Evolutionary conservation across 2,113 vertebrate genomes (phyloP).

Genomic region (Oncorhynchus nerka): DNA sequence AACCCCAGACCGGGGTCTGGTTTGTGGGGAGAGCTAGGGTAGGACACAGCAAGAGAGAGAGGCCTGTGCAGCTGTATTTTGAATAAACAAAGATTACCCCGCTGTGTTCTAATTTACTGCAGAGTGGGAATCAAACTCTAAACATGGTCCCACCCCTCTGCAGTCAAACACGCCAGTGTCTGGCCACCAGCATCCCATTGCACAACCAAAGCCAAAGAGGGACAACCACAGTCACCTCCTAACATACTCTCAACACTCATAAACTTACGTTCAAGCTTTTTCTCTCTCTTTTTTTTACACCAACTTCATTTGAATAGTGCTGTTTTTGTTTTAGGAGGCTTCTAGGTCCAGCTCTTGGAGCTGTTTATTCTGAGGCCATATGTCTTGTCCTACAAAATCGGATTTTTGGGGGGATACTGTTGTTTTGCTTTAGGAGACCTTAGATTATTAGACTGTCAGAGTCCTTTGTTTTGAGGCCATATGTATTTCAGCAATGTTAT

Average conservation of each 20-base stretch:
- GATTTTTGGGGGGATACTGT: too few relatives aligned
- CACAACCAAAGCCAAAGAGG: conserved; percentile 58
- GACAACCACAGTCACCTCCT: neutral
- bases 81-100: conserved; percentile 76
- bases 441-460: too few relatives aligned
- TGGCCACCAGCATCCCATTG: conserved; percentile 61
- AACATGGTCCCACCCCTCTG: conserved; percentile 59
- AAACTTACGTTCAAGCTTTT: neutral
- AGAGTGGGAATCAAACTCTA: conserved; percentile 71
- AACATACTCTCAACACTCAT: neutral
- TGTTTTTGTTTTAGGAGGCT: neutral
- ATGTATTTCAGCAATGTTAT: neutral
- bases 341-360: neutral
- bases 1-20: conserved; percentile 77
- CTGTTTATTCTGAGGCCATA: neutral
- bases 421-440: too few relatives aligned
- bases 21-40: conserved; percentile 65
- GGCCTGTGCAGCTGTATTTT: conserved; percentile 73
- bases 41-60: conserved; percentile 36
- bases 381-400: too few relatives aligned
- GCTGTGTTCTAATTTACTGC: conserved; percentile 76
- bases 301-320: neutral
- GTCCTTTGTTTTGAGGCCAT: neutral
- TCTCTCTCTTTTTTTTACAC: neutral
- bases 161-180: conserved; percentile 46